Evolutionary conservation across 92 coral and sea anemone genomes (phyloP), one percentile per base, ranked within the genome.

Genomic region (Galaxea fascicularis): DNA sequence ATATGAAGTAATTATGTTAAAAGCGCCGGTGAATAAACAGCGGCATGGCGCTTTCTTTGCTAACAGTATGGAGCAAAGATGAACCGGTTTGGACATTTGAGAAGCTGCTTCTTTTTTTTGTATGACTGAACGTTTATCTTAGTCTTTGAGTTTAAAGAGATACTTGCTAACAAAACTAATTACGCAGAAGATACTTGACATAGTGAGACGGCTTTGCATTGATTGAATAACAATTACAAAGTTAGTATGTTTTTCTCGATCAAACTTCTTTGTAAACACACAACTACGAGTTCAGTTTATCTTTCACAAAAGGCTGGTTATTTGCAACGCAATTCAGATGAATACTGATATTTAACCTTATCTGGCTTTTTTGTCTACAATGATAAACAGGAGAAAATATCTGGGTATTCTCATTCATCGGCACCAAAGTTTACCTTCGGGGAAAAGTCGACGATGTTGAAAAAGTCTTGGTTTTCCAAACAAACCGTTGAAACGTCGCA

Each of bases 371-470:
- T 77, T 70, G 74, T 79, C 47, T 65, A 52, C 26, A 79, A 79
- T 28, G 73, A 65, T 79, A 79, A 79, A 79, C 84, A 65, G 49
- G 84, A 28, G 25, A 65, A 76, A 78, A 73, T 88, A 79, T 88
- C 83, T 79, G 73, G 63, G 26, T 68, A 57, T 66, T 82, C 10
- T 27, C 52, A 57, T 66, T 82, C 10, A 21, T 56, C 46, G 56
- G 8, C 60, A 60, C 53, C 79, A 59, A 15, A 78, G 77, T 65
- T 71, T 77, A 45, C 64, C 63, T 72, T 87, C 22, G n/a, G 58
- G 77, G 60, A 71, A 65, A 52, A 79, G 26, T 26, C 16, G 35
- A 10, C 17, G 74, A 45, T 65, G 60, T 26, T 8, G 74, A 21
- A 65, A 65, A 26, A 44, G 41, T 75, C 53, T 26, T 25, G 44